Conservation (phyloP, 37 sponge, comb jelly and placozoan genomes). For the Tethya wilhelma region DNA sequence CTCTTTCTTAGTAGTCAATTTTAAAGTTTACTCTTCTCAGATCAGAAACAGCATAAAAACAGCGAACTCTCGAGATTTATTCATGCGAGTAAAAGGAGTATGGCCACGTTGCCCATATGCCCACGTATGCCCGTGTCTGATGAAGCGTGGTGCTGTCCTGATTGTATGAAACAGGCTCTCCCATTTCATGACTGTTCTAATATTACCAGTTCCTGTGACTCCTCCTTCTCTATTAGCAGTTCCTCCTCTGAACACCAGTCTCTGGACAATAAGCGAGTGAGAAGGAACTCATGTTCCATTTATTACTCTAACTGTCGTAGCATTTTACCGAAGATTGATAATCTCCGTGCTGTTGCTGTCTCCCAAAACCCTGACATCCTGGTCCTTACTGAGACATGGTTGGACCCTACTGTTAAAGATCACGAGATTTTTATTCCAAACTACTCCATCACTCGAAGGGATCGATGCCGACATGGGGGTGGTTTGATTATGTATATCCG, state of each 20-base stretch:
- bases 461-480: neutral
- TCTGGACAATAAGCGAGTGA: neutral
- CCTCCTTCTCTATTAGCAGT: neutral
- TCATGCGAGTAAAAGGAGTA: too few species aligned
- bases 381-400: slow-evolving; percentile 1
- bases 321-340: neutral
- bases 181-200: neutral
- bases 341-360: slow-evolving; percentile 8
- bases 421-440: neutral
- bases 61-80: too few species aligned
- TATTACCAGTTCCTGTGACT: neutral
- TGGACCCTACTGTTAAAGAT: neutral
- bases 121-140: too few species aligned
- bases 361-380: slow-evolving; percentile 5
- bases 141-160: neutral
- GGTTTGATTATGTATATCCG: neutral
- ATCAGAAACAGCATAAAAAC: too few species aligned
- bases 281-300: neutral
- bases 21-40: too few species aligned
- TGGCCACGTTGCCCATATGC: too few species aligned
- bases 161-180: neutral
- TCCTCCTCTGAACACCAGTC: neutral
- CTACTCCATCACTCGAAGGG: neutral
- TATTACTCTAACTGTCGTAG: neutral
- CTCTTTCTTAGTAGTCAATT: too few species aligned